Percentiles rank a stretch among this genome's conserved stretches.
Conservation (phyloP, 2,113 vertebrate species). For the Guaruba guarouba region DNA sequence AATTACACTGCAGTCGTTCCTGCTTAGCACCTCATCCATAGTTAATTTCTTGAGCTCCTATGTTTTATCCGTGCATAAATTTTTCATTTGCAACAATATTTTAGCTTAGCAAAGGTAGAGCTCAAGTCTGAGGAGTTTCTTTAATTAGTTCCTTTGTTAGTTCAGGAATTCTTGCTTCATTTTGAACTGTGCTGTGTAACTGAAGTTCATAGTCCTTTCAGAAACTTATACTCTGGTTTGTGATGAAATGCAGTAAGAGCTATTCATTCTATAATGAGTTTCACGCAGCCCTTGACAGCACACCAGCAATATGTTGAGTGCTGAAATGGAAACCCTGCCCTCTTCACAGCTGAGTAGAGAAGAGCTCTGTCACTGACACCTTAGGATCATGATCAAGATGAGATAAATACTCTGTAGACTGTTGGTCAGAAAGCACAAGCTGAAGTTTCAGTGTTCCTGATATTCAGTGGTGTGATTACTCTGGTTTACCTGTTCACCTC, state of each 20-base stretch:
- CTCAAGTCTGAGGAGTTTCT: not conserved
- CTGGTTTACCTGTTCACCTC: not conserved
- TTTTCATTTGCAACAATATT: conserved; percentile 46
- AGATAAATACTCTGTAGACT: not conserved
- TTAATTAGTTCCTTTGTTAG: not conserved
- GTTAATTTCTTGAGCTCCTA: conserved; percentile 14
- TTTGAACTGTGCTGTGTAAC: not conserved
- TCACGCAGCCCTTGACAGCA: not conserved
- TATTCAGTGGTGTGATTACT: not conserved
- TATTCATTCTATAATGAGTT: not conserved
- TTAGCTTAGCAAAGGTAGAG: not conserved
- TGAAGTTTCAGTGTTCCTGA: not conserved
- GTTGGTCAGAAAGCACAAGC: not conserved
- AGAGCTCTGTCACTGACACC: not conserved
- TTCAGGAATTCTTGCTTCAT: not conserved
- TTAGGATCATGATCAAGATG: not conserved
- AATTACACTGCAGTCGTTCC: not conserved
- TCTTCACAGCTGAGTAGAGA: not conserved
- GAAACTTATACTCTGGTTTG: not conserved
- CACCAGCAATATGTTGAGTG: not conserved
- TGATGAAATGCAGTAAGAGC: not conserved
- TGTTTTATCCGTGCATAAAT: conserved; percentile 32
- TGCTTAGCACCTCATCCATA: conserved; percentile 40
- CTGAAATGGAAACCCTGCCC: not conserved
- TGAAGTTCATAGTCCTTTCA: not conserved